phyloP scores from a whole-genome alignment of 2,888 invertebrate genomes.

The Dioctria linearis region DNA sequence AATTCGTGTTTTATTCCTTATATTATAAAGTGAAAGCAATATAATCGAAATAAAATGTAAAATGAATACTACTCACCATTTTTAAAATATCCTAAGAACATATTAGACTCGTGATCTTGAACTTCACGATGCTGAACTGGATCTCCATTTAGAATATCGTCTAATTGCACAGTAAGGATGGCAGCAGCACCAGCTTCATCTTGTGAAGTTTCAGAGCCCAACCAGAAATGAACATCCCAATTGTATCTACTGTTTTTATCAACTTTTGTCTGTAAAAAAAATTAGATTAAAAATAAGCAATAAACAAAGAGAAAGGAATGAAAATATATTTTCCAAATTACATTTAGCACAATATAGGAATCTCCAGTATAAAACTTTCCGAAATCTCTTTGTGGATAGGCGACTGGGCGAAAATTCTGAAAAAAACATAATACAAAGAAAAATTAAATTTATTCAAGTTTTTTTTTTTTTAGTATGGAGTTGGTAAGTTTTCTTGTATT shows the following conservation, averaged over 20 bases:
- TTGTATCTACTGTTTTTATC: constrained; percentile 76
- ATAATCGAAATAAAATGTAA: not conserved
- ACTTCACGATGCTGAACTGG: constrained; percentile 91
- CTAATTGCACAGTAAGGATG: constrained; percentile 85
- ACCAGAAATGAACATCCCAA: constrained; percentile 93
- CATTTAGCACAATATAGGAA: constrained; percentile 86
- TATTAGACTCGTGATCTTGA: constrained; percentile 86
- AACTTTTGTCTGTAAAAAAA: constrained; percentile 76
- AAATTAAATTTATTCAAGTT: constrained; percentile 37
- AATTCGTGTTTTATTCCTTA: too few relatives aligned
- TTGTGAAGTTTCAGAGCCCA: constrained; percentile 84
- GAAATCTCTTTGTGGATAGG: constrained; percentile 79
- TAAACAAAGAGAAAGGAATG: not conserved
- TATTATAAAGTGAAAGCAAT: too few relatives aligned
- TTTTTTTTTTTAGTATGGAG: too few relatives aligned
- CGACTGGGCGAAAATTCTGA: constrained; percentile 85
- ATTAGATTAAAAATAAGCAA: constrained; percentile 58
- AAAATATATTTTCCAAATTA: constrained; percentile 71
- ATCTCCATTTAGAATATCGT: constrained; percentile 85
- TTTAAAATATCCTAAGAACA: constrained; percentile 84
- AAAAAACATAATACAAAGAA: constrained; percentile 65
- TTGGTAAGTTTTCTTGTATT: too few relatives aligned
- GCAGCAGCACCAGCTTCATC: constrained; percentile 85
- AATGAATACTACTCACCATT: constrained; percentile 70
- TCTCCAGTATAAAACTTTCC: constrained; percentile 91